Percentiles rank a stretch among this genome's conserved stretches.
These are phyloP conservation scores for Fulica atra DNA, from an alignment of 2,113 vertebrate species.

Conservation along the genomic window DNA sequence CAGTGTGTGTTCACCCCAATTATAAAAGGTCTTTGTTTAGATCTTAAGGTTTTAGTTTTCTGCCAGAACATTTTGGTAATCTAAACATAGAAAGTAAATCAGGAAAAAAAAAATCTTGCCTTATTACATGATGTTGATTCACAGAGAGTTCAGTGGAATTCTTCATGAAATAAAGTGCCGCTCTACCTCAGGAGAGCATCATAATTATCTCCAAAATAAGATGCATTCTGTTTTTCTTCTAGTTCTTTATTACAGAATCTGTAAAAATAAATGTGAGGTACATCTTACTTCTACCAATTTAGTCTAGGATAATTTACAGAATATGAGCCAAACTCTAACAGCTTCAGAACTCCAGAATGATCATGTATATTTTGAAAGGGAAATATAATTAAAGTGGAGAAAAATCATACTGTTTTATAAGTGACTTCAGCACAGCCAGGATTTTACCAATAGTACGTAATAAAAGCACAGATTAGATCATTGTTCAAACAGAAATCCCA, in stretches of 20 bases:
- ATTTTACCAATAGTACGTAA: conserved; percentile 13
- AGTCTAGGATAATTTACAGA: neutral
- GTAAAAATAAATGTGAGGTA: neutral
- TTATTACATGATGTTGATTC: neutral
- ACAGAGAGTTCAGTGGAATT: neutral
- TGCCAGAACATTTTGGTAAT: neutral
- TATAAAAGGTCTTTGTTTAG: neutral
- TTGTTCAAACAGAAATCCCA: conserved; percentile 38
- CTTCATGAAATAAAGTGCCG: neutral
- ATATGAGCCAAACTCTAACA: neutral
- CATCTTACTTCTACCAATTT: neutral
- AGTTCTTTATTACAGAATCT: neutral
- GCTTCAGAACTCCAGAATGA: neutral
- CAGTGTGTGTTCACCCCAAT: neutral
- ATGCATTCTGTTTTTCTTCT: neutral
- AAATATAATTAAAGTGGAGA: conserved; percentile 7
- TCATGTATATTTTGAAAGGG: neutral
- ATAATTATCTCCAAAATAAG: neutral
- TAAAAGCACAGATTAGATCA: conserved; percentile 46
- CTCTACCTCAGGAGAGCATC: neutral
- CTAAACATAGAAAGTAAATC: neutral
- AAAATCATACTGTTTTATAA: conserved; percentile 23
- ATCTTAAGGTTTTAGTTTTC: neutral
- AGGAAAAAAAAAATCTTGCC: neutral
- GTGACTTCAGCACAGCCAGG: neutral